Percentiles rank a stretch among this genome's conserved stretches.
These are phyloP conservation scores for Pollenia angustigena DNA, from an alignment of 2,888 invertebrate species.

Conservation along the genomic window DNA sequence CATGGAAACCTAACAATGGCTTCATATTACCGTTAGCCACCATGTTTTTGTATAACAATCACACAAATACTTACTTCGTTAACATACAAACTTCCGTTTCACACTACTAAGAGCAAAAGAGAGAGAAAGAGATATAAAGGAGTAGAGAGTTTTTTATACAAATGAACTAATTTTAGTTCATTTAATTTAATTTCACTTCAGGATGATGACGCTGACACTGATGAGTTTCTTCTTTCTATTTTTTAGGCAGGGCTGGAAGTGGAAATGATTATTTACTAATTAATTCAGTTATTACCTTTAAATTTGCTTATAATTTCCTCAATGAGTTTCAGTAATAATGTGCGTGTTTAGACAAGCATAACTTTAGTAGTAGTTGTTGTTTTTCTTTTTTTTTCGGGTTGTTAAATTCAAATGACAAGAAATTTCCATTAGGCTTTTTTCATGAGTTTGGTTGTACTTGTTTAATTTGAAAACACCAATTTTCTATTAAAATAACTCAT, in stretches of 20 bases:
- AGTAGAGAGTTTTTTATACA: neutral
- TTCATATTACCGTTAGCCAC: constrained; percentile 53
- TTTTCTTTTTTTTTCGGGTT: constrained; percentile 40
- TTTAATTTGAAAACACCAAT: constrained; percentile 58
- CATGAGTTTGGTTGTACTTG: neutral
- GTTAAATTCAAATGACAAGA: constrained; percentile 65
- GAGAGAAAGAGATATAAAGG: neutral
- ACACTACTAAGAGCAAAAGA: neutral
- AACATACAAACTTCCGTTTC: constrained; percentile 42
- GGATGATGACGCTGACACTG: constrained; percentile 26
- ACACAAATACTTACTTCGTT: constrained; percentile 10
- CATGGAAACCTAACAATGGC: constrained; percentile 48
- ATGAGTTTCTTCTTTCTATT: neutral
- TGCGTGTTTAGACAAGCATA: constrained; percentile 70
- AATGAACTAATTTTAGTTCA: constrained; percentile 59
- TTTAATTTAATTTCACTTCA: constrained; percentile 65
- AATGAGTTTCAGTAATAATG: constrained; percentile 42
- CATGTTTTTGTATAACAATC: constrained; percentile 46
- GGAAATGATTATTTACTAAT: constrained; percentile 71
- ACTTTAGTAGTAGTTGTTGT: constrained; percentile 38
- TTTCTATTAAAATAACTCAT: constrained; percentile 42
- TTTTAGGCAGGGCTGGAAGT: constrained; percentile 37
- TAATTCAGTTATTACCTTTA: constrained; percentile 74
- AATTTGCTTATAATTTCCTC: constrained; percentile 72
- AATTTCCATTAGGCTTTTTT: constrained; percentile 66